Percentiles rank a stretch among this genome's conserved stretches.
phyloP scores from a whole-genome alignment of 2,797 vertebrate species.

The Sparidentex hasta region DNA sequence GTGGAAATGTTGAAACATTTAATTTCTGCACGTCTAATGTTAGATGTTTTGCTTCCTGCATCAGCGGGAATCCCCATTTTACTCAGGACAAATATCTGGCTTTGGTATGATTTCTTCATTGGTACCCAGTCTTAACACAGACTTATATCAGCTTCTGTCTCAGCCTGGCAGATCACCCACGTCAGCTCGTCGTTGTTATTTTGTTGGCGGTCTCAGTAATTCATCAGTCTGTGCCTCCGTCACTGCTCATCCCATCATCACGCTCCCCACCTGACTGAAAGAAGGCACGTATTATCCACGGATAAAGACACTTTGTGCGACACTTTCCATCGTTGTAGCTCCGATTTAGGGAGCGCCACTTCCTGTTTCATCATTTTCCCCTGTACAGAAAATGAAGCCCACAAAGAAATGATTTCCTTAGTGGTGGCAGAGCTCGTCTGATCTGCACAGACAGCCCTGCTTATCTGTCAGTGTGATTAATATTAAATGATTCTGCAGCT shows the following conservation, averaged over 20 bases:
- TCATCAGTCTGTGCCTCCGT: slow-evolving; percentile 27
- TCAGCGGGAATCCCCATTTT: background rate
- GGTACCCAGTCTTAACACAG: slow-evolving; percentile 6
- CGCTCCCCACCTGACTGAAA: slow-evolving; percentile 13
- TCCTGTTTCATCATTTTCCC: background rate
- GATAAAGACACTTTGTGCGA: background rate
- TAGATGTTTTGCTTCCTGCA: too few species aligned
- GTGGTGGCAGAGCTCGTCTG: background rate
- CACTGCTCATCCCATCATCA: background rate
- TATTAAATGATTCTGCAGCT: background rate
- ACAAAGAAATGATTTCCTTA: background rate
- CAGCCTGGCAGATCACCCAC: slow-evolving; percentile 27
- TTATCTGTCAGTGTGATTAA: background rate
- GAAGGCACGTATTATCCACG: background rate
- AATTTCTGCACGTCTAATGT: too few species aligned
- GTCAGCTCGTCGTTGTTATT: slow-evolving; percentile 32
- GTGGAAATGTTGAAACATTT: background rate
- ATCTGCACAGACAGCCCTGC: background rate
- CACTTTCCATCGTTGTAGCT: background rate
- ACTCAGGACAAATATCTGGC: too few species aligned
- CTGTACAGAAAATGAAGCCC: background rate
- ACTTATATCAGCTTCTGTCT: slow-evolving; percentile 12
- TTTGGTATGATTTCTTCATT: background rate
- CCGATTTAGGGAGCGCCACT: too few species aligned
- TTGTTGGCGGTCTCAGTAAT: slow-evolving; percentile 23